Evolutionary conservation across 1,140 invertebrate genomes (phyloP).

Genomic region (Ruditapes philippinarum): DNA sequence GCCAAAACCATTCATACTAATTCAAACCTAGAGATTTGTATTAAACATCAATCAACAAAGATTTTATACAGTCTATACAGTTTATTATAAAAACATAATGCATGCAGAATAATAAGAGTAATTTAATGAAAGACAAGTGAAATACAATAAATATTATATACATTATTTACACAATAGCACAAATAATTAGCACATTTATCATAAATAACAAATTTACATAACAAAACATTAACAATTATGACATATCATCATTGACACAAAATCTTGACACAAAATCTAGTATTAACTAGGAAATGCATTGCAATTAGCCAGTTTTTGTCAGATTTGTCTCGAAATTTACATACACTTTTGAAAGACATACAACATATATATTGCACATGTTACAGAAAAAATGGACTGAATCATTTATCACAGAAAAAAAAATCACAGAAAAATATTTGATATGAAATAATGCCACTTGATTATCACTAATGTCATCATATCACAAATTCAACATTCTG

Average conservation of each 20-base stretch:
- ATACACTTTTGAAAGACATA: slow-evolving; percentile 11
- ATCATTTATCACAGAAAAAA: slow-evolving; percentile 10
- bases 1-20: no score
- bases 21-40: no score
- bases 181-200: slow-evolving; percentile 20
- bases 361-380: slow-evolving; percentile 19
- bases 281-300: no score
- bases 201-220: slow-evolving; percentile 2
- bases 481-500: no score
- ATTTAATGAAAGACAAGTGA: not conserved
- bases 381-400: not conserved
- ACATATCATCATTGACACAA: no score
- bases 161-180: slow-evolving; percentile 41
- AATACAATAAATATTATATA: not conserved
- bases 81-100: slow-evolving; percentile 20
- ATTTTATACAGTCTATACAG: no score
- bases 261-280: no score
- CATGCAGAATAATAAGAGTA: not conserved
- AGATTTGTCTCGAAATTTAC: not conserved
- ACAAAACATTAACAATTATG: slow-evolving; percentile 35
- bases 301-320: no score
- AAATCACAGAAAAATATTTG: not conserved
- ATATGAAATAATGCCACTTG: no score
- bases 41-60: no score
- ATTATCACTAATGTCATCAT: no score